phyloP scores from a whole-genome alignment of 2,888 invertebrate genomes.

The Tenthredo livida region DNA sequence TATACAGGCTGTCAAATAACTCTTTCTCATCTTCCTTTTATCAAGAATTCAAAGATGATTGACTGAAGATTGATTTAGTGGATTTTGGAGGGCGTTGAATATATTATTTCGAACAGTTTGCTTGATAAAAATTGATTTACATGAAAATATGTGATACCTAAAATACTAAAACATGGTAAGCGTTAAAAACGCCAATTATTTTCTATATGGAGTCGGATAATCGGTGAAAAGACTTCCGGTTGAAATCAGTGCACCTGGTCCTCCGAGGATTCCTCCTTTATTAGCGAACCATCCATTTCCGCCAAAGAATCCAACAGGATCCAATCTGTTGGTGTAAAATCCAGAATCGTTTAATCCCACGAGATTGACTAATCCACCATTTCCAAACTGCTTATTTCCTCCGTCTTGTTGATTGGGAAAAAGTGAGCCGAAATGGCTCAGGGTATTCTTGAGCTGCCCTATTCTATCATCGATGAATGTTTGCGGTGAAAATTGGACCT shows the following conservation, averaged over 20 bases:
- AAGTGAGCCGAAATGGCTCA: conserved; percentile 60
- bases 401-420: conserved; percentile 52
- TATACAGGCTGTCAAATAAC: neutral
- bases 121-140: neutral
- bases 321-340: conserved; percentile 67
- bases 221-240: conserved; percentile 72
- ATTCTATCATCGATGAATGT: conserved; percentile 66
- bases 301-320: conserved; percentile 70
- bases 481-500: conserved; percentile 67
- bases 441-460: conserved; percentile 60
- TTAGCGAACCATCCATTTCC: conserved; percentile 74
- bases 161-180: neutral
- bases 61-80: neutral
- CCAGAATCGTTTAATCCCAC: conserved; percentile 65
- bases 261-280: conserved; percentile 72
- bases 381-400: conserved; percentile 63
- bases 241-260: conserved; percentile 71
- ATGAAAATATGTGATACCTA: neutral
- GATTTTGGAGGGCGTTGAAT: neutral
- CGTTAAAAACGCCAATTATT: conserved; percentile 51
- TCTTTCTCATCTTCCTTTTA: neutral
- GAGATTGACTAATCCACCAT: conserved; percentile 63
- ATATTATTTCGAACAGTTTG: neutral
- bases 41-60: neutral
- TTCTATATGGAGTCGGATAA: conserved; percentile 70